phyloP scores from a whole-genome alignment of 2,797 vertebrate genomes.

The Mycteria americana region DNA sequence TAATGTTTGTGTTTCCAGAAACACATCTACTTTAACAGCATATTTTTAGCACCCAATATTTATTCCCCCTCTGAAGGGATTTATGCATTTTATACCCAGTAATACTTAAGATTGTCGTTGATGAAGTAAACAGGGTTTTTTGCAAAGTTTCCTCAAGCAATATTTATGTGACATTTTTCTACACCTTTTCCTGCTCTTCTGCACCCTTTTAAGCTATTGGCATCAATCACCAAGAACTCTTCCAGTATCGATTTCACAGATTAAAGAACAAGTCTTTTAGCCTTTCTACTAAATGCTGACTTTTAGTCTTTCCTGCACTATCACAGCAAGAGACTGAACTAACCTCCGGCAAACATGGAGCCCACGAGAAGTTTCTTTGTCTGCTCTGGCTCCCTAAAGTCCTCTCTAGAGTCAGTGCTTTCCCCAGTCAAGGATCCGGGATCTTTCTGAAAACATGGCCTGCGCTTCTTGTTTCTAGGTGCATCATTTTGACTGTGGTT shows the following conservation, averaged over 20 bases:
- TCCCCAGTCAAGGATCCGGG: background rate
- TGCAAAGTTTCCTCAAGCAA: background rate
- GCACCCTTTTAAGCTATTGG: background rate
- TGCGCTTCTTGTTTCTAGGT: background rate
- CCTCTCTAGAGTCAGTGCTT: background rate
- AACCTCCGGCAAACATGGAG: background rate
- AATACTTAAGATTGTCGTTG: background rate
- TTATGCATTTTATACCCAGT: background rate
- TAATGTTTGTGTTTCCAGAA: background rate
- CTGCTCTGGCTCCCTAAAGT: background rate
- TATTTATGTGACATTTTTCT: background rate
- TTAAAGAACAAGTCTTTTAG: background rate
- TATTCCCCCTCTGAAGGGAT: background rate
- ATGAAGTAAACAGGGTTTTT: background rate
- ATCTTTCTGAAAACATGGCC: background rate
- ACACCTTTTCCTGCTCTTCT: background rate
- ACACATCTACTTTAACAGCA: background rate
- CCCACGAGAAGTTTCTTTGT: background rate
- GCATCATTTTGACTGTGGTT: background rate
- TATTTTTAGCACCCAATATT: background rate
- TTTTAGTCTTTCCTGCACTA: background rate
- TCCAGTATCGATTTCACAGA: background rate
- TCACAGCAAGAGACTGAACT: background rate
- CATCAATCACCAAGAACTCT: background rate
- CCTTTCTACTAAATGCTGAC: background rate